Base-by-base conservation (phyloP, 2,888 invertebrate species). In the Penaeus monodon region DNA sequence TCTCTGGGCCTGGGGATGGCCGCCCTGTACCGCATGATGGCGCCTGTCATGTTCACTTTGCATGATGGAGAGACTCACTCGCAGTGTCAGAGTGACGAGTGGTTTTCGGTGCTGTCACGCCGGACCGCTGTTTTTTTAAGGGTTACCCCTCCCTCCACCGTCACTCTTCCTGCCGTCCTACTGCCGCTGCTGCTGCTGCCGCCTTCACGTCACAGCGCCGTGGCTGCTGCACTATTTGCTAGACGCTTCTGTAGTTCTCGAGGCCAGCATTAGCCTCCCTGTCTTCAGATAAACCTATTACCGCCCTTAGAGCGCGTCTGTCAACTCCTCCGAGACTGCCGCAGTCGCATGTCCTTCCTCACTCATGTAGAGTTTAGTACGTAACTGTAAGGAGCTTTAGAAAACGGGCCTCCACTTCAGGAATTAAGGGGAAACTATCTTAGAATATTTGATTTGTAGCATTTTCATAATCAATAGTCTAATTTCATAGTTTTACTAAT, bases 211-310 rank as follows among this genome's bases (percentile, higher is more conserved):
- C 76, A 76, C 76, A 86, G 77, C 86, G 70, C 82, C 57, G 77
- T 74, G 66, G 57, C 77, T 81, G 77, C 81, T 78, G 64, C 86
- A 86, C 86, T 82, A 81, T 81, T 63, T 86, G 78, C 86, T 86
- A 86, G 82, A 76, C 38, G 86, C 86, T 86, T 86, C 86, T 82
- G 86, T 86, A 86, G 86, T 86, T 81, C 38, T 82, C 29, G 86
- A 86, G 86, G 86, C 86, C 86, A 82, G 86, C 86, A 86, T 70
- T 66, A 81, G 86, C 86, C 86, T 86, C 86, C 81, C 86, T 86
- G 82, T 86, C 86, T 86, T 81, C 86, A 86, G 78, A 86, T 78
- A 82, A 76, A 82, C 77, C 78, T 86, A 64, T 77, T 70, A 81
- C 70, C 82, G 68, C 66, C 86, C 79, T 82, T 86, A 86, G 86